phyloP scores from a whole-genome alignment of 2,113 vertebrate species.

The Tragelaphus scriptus region DNA sequence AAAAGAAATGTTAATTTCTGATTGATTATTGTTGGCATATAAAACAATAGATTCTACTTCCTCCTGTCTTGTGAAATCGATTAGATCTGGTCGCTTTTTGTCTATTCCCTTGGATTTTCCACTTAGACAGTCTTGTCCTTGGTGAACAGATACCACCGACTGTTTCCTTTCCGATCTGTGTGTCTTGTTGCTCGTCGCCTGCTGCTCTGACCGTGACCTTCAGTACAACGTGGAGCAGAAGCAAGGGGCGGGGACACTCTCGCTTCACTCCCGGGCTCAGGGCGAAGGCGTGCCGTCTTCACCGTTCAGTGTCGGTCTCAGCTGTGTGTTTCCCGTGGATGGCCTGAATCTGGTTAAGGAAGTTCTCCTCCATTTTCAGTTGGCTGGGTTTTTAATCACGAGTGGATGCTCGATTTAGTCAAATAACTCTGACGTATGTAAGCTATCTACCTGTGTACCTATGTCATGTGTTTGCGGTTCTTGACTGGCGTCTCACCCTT shows the following conservation, averaged over 20 bases:
- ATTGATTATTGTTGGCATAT: no score
- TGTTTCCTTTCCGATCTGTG: not conserved
- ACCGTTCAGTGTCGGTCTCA: fast-evolving
- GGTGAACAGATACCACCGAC: fast-evolving
- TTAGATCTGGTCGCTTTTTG: not conserved
- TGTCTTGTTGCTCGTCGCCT: fast-evolving
- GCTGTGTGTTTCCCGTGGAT: not conserved
- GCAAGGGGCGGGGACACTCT: fast-evolving
- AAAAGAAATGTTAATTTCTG: not conserved
- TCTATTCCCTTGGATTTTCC: fast-evolving
- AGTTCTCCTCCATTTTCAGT: not conserved
- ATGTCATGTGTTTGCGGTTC: not conserved
- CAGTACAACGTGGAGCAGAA: not conserved
- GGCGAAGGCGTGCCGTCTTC: not conserved
- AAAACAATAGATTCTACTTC: not conserved
- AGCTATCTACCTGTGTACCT: no score
- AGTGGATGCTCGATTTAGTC: fast-evolving
- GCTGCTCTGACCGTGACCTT: not conserved
- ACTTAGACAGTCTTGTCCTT: not conserved
- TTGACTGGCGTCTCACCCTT: not conserved
- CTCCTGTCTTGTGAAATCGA: fast-evolving
- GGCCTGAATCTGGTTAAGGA: not conserved
- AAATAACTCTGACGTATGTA: fast-evolving
- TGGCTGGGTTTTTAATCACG: not conserved
- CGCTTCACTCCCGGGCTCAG: fast-evolving